Evolutionary conservation across 2,888 invertebrate genomes (phyloP), one percentile per base, ranked within the genome.

Genomic region (Erynnis tages): DNA sequence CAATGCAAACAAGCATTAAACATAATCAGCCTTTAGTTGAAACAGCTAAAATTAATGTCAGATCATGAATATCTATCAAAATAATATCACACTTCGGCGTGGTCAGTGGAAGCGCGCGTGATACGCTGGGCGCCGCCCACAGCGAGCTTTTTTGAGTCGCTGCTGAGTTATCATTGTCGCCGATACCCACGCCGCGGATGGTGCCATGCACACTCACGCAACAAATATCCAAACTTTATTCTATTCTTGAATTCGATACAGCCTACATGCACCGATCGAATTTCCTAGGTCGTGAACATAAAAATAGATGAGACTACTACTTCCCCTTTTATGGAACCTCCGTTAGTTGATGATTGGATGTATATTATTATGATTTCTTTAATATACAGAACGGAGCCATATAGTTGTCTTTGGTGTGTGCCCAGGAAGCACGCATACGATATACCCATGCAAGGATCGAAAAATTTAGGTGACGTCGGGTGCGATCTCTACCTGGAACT

Each of bases 81-180:
- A 49, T 49, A 49, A 49, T 49, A 34, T 34, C 41, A 41, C 49
- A 25, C 32, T 25, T 49, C 21, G 17, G 25, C 16, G 19, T n/a
- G n/a, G 35, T 10, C 41, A 25, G 57, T 52, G n/a, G 11, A 14
- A 32, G 7, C 34, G 32, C 54, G 49, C 54, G 55, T 49, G 48
- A 46, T 52, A 60, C 54, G 41, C 37, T 45, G 34, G 41, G 60
- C 60, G 68, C 70, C 66, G 62, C 66, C 67, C 67, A 63, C 64
- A 58, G 61, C 8, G 57, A 59, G 54, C 59, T 61, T 58, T 56
- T 62, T 55, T 71, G 74, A 73, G 66, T 64, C 69, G 63, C 57
- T 72, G 82, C 61, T 81, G 83, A 86, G 71, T 78, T 83, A 74
- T 82, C 80, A 82, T 76, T 85, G 84, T 86, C 84, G 69, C 71